Evolutionary conservation across 2,797 vertebrate genomes (phyloP).

Genomic region (Sebastiscus albofasciatus): DNA sequence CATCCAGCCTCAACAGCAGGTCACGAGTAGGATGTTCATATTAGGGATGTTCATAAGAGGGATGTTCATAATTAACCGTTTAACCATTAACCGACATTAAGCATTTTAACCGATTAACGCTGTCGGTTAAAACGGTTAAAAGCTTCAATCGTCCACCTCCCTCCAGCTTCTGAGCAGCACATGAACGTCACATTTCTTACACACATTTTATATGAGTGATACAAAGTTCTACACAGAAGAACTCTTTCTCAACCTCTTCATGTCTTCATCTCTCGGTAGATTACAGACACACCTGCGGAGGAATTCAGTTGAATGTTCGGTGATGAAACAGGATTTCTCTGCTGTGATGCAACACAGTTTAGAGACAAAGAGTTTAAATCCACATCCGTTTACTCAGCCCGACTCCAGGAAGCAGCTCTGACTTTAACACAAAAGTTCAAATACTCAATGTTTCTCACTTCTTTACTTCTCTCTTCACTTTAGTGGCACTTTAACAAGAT

Average conservation of each 20-base stretch:
- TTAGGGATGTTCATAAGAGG: too few species aligned
- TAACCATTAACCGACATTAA: too few species aligned
- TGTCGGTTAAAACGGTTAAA: too few species aligned
- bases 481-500: too few species aligned
- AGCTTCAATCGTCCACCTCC: neutral
- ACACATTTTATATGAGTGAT: too few species aligned
- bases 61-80: too few species aligned
- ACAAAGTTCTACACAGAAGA: too few species aligned
- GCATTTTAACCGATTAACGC: too few species aligned
- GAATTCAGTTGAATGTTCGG: neutral
- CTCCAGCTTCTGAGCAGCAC: too few species aligned
- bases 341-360: constrained; percentile 18
- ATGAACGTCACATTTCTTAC: neutral
- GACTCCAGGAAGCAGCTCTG: neutral
- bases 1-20: too few species aligned
- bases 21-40: too few species aligned
- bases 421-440: neutral
- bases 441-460: neutral
- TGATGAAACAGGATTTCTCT: neutral
- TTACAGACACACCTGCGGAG: neutral
- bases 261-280: neutral
- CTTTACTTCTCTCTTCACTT: neutral
- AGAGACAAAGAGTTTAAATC: neutral
- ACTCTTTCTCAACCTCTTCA: neutral
- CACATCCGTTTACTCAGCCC: neutral